A percentile compares a stretch with the other conserved stretches of the same genome.
phyloP scores from a whole-genome alignment of 2,888 invertebrate genomes.

The Nemurella pictetii region DNA sequence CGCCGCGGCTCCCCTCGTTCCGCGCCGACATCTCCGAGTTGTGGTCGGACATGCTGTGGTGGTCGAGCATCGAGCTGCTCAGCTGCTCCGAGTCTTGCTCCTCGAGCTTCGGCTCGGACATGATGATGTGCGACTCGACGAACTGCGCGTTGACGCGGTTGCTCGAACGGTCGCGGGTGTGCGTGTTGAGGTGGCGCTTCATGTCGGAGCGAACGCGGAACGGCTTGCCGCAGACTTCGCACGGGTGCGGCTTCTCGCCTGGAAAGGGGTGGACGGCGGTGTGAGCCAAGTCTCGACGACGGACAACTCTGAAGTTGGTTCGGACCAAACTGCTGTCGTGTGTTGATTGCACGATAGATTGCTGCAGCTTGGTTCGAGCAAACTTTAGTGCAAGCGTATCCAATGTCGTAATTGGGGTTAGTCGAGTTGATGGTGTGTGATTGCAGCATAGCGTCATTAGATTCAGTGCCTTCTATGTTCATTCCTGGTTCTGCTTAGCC shows the following conservation, averaged over 20 bases:
- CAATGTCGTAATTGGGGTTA: too few species aligned
- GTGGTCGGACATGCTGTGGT: constrained; percentile 33
- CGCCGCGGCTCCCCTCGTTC: constrained; percentile 28
- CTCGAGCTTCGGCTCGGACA: constrained; percentile 7
- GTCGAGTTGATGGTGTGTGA: too few species aligned
- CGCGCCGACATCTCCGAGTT: constrained; percentile 39
- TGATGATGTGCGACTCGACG: background rate
- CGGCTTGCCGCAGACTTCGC: constrained; percentile 74
- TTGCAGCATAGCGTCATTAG: too few species aligned
- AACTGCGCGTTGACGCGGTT: background rate
- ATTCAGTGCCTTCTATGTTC: too few species aligned
- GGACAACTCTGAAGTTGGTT: too few species aligned
- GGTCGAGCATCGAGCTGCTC: background rate
- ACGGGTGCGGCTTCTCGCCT: constrained; percentile 78
- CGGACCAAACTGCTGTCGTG: too few species aligned
- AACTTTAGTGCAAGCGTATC: too few species aligned
- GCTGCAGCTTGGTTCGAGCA: too few species aligned
- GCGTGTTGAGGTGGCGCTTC: constrained; percentile 76
- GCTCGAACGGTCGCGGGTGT: constrained; percentile 51
- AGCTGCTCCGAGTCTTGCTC: constrained; percentile 12
- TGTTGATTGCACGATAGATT: too few species aligned
- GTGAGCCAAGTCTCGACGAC: too few species aligned
- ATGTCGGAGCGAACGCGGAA: constrained; percentile 84
- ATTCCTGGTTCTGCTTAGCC: too few species aligned
- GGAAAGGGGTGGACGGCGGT: constrained; percentile 45